Evolutionary conservation across 2,888 invertebrate species (phyloP), one percentile per base, ranked within the genome.

Genomic region (Eupithecia insigniata): DNA sequence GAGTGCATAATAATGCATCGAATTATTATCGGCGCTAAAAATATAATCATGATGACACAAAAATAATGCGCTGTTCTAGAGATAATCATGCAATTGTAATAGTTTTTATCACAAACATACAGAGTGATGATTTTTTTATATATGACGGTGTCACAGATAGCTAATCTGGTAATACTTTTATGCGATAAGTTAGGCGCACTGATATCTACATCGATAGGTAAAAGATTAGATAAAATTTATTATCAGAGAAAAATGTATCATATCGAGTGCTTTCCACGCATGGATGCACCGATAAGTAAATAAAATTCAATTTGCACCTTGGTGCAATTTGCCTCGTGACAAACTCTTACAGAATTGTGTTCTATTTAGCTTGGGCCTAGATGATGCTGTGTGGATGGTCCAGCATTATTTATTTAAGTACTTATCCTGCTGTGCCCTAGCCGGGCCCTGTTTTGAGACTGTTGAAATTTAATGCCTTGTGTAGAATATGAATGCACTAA

Each of bases 151-250:
- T 36, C 14, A 58, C n/a, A 55, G 67, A 67, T 76, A 72, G 64
- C 61, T 69, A 73, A 78, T 80, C 74, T 58, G 73, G 60, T 73
- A 67, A 66, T 69, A 58, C 72, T 75, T 74, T 72, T 72, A 73
- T 68, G 66, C 71, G 60, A 78, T 76, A 77, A 73, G 68, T 62
- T 62, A n/a, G 61, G 34, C 34, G 30, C 72, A 22, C 61, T 66
- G 70, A 73, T 70, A 73, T 16, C 66, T 30, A 70, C 71, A 71
- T 62, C 28, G 76, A 72, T 71, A 73, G 10, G 69, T 76, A 67
- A 73, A 76, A 70, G 78, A 78, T 80, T 68, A 80, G 80, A 78
- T 78, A 70, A 67, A 60, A 64, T 18, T 34, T 16, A 12, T n/a
- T 62, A 62, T 62, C 61, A 60, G n/a, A 16, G 60, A 60, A 18